Percentiles rank a stretch among this genome's conserved stretches.
Conservation (phyloP, 2,113 vertebrate species). For the Nestor notabilis region DNA sequence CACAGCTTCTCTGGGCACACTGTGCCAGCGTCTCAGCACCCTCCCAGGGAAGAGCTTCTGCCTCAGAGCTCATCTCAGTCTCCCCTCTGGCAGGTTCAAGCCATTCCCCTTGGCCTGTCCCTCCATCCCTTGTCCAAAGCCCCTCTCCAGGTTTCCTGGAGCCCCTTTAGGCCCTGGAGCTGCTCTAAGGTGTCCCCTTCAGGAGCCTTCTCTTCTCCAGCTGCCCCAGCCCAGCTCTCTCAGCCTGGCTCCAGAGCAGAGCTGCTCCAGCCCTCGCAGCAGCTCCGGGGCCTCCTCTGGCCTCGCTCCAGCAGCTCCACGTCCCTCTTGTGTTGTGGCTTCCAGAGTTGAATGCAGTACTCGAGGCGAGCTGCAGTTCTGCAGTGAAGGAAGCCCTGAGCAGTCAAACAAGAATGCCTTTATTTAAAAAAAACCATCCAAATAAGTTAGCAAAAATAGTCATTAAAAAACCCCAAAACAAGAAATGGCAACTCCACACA, state of each 20-base stretch:
- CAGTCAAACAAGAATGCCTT: constrained; percentile 87
- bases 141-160: too few species aligned
- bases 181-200: too few species aligned
- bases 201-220: too few species aligned
- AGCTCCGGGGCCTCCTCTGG: background rate
- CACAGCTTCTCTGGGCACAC: too few species aligned
- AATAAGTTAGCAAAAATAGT: constrained; percentile 95
- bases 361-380: background rate
- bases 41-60: too few species aligned
- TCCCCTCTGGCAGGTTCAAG: too few species aligned
- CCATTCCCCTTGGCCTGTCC: too few species aligned
- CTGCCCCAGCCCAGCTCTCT: too few species aligned
- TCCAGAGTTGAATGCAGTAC: background rate
- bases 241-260: background rate
- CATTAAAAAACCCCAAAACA: constrained; percentile 67
- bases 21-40: too few species aligned
- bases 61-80: too few species aligned
- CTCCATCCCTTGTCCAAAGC: too few species aligned
- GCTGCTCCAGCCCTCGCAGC: background rate
- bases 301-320: background rate
- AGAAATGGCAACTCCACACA: constrained; percentile 87
- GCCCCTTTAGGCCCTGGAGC: too few species aligned
- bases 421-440: constrained; percentile 88
- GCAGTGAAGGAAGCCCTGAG: background rate
- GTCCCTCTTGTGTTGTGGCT: background rate